A percentile compares a stretch with the other conserved stretches of the same genome.
phyloP scores from a whole-genome alignment of 2,888 invertebrate genomes.

The Galerucella nymphaeae region DNA sequence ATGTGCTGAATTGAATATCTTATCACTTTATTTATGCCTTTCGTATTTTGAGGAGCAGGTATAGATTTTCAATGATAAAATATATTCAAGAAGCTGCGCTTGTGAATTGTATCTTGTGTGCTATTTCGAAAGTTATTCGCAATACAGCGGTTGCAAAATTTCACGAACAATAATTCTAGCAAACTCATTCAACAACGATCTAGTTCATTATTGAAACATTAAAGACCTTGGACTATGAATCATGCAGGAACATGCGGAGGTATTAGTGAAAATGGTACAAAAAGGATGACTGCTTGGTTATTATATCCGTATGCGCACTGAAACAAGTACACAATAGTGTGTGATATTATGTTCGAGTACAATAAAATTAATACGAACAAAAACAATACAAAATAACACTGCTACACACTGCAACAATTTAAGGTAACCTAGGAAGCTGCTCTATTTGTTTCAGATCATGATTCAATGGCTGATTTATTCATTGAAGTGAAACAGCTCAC shows the following conservation, averaged over 20 bases:
- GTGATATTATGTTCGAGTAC: background rate
- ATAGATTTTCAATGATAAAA: too few relatives aligned
- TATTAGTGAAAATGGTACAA: conserved; percentile 3
- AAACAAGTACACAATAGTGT: background rate
- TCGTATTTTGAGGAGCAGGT: too few relatives aligned
- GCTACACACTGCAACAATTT: background rate
- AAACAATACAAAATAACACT: background rate
- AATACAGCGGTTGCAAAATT: background rate
- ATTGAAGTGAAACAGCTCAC: too few relatives aligned
- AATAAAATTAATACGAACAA: background rate
- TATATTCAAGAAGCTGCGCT: too few relatives aligned
- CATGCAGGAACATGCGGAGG: background rate
- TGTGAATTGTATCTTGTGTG: background rate
- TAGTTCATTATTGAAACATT: conserved; percentile 5
- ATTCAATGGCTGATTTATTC: too few relatives aligned
- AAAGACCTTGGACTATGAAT: background rate
- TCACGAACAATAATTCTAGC: background rate
- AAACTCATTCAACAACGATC: background rate
- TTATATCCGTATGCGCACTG: background rate
- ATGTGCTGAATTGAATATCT: too few relatives aligned
- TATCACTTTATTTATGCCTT: too few relatives aligned
- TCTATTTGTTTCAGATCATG: too few relatives aligned
- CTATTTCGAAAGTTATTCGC: background rate
- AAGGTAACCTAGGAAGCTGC: background rate
- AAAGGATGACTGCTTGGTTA: conserved; percentile 1